Evolutionary conservation across 2,113 vertebrate genomes (phyloP).

Genomic region (Zosterops pallidus): DNA sequence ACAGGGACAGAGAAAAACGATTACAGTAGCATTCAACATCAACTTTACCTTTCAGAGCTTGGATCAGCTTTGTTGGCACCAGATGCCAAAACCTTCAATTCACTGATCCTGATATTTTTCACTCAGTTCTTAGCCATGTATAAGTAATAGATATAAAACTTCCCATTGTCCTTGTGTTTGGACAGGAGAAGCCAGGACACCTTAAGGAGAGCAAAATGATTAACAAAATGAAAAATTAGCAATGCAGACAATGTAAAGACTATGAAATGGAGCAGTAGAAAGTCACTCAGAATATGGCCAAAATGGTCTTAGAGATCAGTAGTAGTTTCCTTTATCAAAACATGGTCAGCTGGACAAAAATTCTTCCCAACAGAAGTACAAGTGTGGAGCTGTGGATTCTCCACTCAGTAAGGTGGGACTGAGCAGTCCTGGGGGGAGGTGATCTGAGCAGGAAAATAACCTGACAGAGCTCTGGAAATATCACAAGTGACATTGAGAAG

Average conservation of each 20-base stretch:
- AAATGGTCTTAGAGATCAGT: neutral
- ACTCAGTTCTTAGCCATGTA: constrained; percentile 66
- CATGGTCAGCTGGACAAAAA: neutral
- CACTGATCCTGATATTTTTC: constrained; percentile 83
- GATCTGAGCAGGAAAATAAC: neutral
- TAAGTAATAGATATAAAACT: constrained; percentile 86
- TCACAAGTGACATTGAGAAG: neutral
- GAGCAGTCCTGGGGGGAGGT: neutral
- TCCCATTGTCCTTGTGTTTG: constrained; percentile 75
- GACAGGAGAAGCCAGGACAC: constrained; percentile 1
- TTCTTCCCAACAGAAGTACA: neutral
- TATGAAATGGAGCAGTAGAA: neutral
- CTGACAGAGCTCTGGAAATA: neutral
- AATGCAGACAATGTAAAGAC: neutral
- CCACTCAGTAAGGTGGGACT: neutral
- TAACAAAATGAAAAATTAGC: neutral
- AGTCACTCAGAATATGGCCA: neutral
- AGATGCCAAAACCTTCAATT: constrained; percentile 77
- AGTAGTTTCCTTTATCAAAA: neutral
- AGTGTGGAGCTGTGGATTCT: neutral
- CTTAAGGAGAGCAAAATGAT: neutral
- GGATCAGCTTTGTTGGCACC: constrained; percentile 82
- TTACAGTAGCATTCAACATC: neutral
- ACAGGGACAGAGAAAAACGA: neutral
- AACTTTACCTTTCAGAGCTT: constrained; percentile 80